Conservation (phyloP, 2,113 vertebrate genomes). For the Brachypteracias leptosomus region DNA sequence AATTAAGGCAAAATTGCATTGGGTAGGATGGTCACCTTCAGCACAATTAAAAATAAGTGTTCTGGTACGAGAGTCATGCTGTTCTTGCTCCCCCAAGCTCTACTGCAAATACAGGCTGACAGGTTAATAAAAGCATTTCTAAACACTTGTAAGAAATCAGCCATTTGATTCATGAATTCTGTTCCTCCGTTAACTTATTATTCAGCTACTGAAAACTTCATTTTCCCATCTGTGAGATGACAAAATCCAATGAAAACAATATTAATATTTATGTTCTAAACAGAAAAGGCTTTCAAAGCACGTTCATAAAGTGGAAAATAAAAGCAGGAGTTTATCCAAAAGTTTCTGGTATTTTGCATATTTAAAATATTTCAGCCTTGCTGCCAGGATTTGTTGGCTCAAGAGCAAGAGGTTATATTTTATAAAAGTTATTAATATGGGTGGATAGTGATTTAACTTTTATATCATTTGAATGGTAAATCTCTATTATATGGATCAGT, state of each 20-base stretch:
- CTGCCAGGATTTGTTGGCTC: background rate
- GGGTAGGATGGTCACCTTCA: background rate
- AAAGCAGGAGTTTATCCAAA: background rate
- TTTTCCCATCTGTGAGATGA: slow-evolving; percentile 29
- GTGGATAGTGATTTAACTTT: background rate
- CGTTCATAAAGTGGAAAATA: background rate
- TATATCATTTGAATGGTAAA: background rate
- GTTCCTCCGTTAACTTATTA: background rate
- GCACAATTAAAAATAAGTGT: background rate
- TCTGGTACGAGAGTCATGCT: background rate
- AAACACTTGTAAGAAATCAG: background rate
- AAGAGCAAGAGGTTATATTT: background rate
- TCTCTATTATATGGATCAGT: background rate
- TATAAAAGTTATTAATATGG: background rate
- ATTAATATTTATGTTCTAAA: slow-evolving; percentile 46
- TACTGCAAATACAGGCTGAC: background rate
- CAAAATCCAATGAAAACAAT: slow-evolving; percentile 2
- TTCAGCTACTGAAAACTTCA: slow-evolving; percentile 32
- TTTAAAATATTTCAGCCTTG: background rate
- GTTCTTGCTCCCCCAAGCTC: background rate
- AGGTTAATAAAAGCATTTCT: slow-evolving; percentile 12
- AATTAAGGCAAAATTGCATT: background rate
- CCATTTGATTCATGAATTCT: background rate
- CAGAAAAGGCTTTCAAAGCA: background rate
- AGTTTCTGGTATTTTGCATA: background rate